These are phyloP conservation scores for Eurypyga helias DNA, from an alignment of 2,113 vertebrate species.

Conservation along the genomic window DNA sequence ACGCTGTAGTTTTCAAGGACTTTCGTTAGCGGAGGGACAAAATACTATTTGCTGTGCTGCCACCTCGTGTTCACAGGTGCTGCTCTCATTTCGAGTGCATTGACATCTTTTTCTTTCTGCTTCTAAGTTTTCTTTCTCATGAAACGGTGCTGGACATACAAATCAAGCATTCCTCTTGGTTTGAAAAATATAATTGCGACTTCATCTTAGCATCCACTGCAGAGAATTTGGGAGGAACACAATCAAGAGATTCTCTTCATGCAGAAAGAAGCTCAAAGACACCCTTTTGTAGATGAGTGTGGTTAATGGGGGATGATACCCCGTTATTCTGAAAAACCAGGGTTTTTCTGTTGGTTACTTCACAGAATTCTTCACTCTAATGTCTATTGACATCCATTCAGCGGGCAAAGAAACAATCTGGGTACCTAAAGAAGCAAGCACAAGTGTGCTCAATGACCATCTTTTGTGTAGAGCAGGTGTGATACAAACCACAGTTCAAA, in stretches of 20 bases:
- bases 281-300: not conserved
- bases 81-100: not conserved
- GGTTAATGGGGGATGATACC: not conserved
- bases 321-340: not conserved
- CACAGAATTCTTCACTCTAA: not conserved
- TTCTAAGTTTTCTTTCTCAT: not conserved
- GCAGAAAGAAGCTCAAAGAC: not conserved
- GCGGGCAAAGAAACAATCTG: not conserved
- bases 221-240: not conserved
- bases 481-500: not conserved
- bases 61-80: conserved; percentile 51
- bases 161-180: not conserved
- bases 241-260: not conserved
- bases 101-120: not conserved
- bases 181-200: not conserved
- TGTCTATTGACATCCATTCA: not conserved
- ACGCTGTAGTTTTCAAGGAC: not conserved
- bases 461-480: not conserved
- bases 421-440: not conserved
- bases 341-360: not conserved
- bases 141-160: not conserved
- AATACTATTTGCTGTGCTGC: conserved; percentile 65
- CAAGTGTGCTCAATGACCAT: not conserved
- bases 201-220: not conserved
- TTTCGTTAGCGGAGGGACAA: not conserved